Evolutionary conservation across 2,113 vertebrate genomes (phyloP).

Genomic region (Gopherus flavomarginatus): DNA sequence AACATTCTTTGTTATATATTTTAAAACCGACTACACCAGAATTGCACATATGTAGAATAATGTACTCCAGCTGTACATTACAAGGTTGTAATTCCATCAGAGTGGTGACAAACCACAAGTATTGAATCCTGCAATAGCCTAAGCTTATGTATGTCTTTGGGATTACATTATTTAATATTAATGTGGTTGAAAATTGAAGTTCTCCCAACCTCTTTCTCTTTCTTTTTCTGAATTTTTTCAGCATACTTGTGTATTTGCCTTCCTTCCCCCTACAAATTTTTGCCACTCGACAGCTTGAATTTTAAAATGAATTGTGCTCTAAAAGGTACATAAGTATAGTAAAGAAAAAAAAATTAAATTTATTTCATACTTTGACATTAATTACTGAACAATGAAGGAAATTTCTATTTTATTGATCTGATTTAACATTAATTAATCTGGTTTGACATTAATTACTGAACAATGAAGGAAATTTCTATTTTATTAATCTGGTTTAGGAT

Average conservation of each 20-base stretch:
- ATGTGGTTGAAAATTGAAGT: constrained; percentile 7
- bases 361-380: neutral
- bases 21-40: neutral
- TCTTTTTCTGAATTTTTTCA: neutral
- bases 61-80: neutral
- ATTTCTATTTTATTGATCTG: neutral
- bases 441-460: neutral
- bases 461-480: neutral
- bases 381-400: neutral
- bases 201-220: neutral
- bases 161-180: neutral
- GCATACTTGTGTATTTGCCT: constrained; percentile 4
- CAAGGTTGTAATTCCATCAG: constrained; percentile 10
- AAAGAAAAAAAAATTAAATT: neutral
- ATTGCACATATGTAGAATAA: neutral
- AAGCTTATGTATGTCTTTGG: constrained; percentile 15
- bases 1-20: neutral
- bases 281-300: constrained; percentile 1
- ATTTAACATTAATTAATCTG: too few relatives aligned
- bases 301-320: constrained; percentile 23
- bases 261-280: neutral
- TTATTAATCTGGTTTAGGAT: neutral
- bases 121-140: neutral
- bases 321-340: neutral
- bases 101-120: constrained; percentile 19